Evolutionary conservation across 2,113 vertebrate species (phyloP).

Genomic region (Panthera leo): DNA sequence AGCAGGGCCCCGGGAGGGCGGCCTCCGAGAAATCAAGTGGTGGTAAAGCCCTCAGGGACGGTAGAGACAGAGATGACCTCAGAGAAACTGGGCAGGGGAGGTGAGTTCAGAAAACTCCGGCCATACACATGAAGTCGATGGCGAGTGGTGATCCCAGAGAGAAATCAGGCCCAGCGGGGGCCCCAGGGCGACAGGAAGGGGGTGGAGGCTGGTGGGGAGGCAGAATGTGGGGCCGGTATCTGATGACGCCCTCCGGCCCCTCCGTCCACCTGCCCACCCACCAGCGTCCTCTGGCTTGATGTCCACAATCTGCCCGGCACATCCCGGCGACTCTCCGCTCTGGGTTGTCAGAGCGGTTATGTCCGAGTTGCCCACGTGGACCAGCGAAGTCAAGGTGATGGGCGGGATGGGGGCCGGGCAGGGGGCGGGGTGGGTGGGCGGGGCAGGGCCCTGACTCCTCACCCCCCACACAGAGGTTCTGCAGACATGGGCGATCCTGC

Average conservation of each 20-base stretch:
- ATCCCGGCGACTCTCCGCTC: constrained; percentile 86
- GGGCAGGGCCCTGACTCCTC: not conserved
- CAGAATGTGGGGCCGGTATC: not conserved
- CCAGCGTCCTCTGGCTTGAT: constrained; percentile 91
- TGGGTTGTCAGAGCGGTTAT: constrained; percentile 92
- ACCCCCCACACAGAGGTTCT: constrained; percentile 83
- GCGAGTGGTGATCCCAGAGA: not conserved
- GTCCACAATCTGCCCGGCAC: constrained; percentile 83
- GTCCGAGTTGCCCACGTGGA: constrained; percentile 90
- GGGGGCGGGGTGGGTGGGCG: rapidly evolving
- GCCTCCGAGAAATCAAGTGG: not conserved
- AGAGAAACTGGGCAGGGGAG: not conserved
- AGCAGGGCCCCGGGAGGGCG: rapidly evolving
- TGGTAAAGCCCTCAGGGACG: not conserved
- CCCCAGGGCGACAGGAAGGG: not conserved
- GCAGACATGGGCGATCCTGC: constrained; percentile 91
- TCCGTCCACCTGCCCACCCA: rapidly evolving
- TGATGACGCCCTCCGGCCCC: not conserved
- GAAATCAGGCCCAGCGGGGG: not conserved
- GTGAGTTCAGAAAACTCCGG: not conserved
- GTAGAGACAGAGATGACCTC: not conserved
- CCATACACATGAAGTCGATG: not conserved
- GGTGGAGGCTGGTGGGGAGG: not conserved
- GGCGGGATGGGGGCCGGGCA: rapidly evolving
- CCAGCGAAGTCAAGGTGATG: constrained; percentile 86